Evolutionary conservation across 2,888 invertebrate species (phyloP), one percentile per base, ranked within the genome.

Genomic region (Imbricaverruca yamaguchii): DNA sequence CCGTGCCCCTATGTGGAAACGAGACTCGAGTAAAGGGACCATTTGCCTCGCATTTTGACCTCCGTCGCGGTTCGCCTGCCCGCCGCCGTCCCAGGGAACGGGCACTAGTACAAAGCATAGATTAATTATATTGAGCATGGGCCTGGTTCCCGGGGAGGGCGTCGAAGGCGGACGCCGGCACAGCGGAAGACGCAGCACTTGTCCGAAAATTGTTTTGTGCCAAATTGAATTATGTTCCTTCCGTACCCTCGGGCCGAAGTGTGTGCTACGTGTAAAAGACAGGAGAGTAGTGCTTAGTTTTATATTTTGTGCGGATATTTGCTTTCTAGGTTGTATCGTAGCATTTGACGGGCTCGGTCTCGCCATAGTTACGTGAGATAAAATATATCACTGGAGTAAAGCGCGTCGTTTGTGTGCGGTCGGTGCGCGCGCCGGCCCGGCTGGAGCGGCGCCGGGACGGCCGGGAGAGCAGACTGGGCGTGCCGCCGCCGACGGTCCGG

Each of bases 91-190:
- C 21, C 74, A 8, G 53, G 74, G 74, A 74, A 55, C 74, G 74
- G 74, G 74, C 74, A 12, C 74, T 74, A 74, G 74, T 74, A 74
- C 74, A 74, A 74, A 74, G 74, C 53, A 53, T 74, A 74, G 74
- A 74, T 21, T 74, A 74, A 74, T 74, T 74, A 74, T 74, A 74
- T 74, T 74, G 55, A 74, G 18, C 74, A 67, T 25, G 18, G 74
- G 74, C 74, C 74, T 74, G 74, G 74, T 74, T 74, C 74, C 74
- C 39, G 39, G 74, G 53, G 53, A 74, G 39, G 74, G 15, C 53
- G 53, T 21, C 21, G 9, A 1, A 18, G 74, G 21, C 21, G 53
- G 18, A 74, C 74, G 53, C 74, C 9, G 21, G 21, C 53, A 11
- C 6, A 21, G 21, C 7, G 25, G 53, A 69, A 10, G n/a, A 7